Percentiles rank a stretch among this genome's conserved stretches.
Evolutionary conservation across 2,113 vertebrate genomes (phyloP).

Genomic region (Rhagologus leucostigma): DNA sequence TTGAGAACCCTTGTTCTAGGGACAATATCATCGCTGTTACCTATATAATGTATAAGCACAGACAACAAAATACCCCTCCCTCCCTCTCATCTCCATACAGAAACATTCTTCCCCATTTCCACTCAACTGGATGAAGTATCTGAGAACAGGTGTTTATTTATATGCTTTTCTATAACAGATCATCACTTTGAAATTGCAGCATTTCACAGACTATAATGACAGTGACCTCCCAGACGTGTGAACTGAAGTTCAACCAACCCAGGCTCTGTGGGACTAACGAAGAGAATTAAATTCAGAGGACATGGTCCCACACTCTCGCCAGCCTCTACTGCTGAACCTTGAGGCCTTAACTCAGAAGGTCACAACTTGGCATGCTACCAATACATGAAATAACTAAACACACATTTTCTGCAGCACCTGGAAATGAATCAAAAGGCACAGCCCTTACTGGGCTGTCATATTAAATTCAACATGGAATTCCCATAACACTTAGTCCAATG

Average conservation of each 20-base stretch:
- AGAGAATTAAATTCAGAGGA: constrained; percentile 6
- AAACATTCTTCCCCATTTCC: neutral
- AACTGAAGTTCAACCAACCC: neutral
- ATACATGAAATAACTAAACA: neutral
- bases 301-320: neutral
- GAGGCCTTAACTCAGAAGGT: neutral
- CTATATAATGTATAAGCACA: neutral
- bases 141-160: constrained; percentile 5
- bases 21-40: neutral
- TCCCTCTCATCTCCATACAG: neutral
- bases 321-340: neutral
- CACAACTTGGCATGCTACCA: neutral
- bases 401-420: constrained; percentile 25
- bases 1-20: constrained; percentile 57
- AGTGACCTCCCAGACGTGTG: neutral
- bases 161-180: neutral
- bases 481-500: neutral
- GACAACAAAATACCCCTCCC: neutral
- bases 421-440: constrained; percentile 24
- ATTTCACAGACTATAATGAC: neutral
- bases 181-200: neutral
- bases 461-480: constrained; percentile 10
- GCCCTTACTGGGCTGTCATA: neutral
- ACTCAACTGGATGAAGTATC: neutral
- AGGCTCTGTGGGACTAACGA: neutral